Conservation (phyloP, 2,113 vertebrate genomes). For the Geococcyx californianus region DNA sequence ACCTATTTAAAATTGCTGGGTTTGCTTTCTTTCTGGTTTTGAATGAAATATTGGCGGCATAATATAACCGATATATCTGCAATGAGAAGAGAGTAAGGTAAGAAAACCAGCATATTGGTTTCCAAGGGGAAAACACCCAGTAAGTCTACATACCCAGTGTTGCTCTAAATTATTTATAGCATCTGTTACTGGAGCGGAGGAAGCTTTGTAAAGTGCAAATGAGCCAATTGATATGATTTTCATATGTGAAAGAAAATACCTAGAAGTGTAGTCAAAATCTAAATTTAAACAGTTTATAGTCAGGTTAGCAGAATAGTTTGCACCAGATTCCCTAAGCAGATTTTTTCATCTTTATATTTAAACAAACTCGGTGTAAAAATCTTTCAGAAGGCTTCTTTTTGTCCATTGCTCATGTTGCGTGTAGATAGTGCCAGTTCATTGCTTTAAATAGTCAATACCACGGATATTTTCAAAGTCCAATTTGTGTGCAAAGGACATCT, state of each 20-base stretch:
- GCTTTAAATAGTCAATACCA: not conserved
- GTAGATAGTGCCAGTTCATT: not conserved
- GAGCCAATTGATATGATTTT: not conserved
- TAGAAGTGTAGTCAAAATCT: not conserved
- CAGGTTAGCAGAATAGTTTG: not conserved
- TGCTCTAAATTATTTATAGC: slow-evolving; percentile 20
- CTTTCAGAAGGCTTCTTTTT: not conserved
- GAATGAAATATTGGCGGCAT: not conserved
- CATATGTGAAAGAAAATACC: not conserved
- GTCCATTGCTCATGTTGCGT: not conserved
- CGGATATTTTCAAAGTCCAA: not conserved
- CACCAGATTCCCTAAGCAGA: not conserved
- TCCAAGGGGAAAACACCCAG: not conserved
- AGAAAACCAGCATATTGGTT: slow-evolving; percentile 21
- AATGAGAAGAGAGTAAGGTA: not conserved
- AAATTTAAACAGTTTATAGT: not conserved
- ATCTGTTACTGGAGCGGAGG: not conserved
- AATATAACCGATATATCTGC: not conserved
- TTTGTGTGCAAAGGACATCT: not conserved
- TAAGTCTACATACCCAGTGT: not conserved
- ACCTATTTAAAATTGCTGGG: not conserved
- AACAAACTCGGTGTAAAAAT: not conserved
- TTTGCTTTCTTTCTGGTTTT: not conserved
- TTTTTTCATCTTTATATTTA: not conserved
- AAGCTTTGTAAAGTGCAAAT: slow-evolving; percentile 44